Evolutionary conservation across 2,113 vertebrate genomes (phyloP).

Genomic region (Addax nasomaculatus): DNA sequence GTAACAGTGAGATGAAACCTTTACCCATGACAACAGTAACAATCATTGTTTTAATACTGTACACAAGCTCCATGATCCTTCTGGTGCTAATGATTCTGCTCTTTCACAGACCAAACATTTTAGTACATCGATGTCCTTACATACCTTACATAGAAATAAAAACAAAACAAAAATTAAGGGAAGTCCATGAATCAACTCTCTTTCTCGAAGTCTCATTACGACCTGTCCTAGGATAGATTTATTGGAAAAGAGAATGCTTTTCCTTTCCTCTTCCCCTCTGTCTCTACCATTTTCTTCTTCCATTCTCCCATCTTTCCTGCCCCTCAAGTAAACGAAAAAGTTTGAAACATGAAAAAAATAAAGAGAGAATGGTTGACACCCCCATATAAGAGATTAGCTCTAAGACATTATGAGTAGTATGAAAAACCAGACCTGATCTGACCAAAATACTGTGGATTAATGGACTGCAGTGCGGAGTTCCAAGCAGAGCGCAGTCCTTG

Average conservation of each 20-base stretch:
- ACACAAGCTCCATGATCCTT: constrained; percentile 68
- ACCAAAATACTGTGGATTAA: constrained; percentile 40
- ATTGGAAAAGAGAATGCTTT: constrained; percentile 53
- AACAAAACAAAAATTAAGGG: constrained; percentile 46
- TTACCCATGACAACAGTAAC: constrained; percentile 62
- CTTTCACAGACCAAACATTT: constrained; percentile 73
- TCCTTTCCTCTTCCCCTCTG: constrained; percentile 59
- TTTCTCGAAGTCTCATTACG: constrained; percentile 70
- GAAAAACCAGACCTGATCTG: constrained; percentile 9
- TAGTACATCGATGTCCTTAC: constrained; percentile 69
- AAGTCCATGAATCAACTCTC: constrained; percentile 67
- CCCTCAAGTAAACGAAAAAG: constrained; percentile 30
- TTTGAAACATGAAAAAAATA: constrained; percentile 13
- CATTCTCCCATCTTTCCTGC: not conserved
- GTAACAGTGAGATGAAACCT: constrained; percentile 63
- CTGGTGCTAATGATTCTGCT: constrained; percentile 79
- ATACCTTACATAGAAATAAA: constrained; percentile 75
- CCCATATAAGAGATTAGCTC: constrained; percentile 38
- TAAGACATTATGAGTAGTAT: constrained; percentile 1
- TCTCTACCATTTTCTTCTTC: constrained; percentile 31
- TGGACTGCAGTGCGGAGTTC: not conserved
- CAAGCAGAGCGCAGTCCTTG: constrained; percentile 53
- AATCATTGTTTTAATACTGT: constrained; percentile 61
- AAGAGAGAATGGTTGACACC: not conserved
- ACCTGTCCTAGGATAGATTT: constrained; percentile 69